Evolutionary conservation across 2,797 vertebrate species (phyloP), one percentile per base, ranked within the genome.

Genomic region (Tolypeutes matacus): DNA sequence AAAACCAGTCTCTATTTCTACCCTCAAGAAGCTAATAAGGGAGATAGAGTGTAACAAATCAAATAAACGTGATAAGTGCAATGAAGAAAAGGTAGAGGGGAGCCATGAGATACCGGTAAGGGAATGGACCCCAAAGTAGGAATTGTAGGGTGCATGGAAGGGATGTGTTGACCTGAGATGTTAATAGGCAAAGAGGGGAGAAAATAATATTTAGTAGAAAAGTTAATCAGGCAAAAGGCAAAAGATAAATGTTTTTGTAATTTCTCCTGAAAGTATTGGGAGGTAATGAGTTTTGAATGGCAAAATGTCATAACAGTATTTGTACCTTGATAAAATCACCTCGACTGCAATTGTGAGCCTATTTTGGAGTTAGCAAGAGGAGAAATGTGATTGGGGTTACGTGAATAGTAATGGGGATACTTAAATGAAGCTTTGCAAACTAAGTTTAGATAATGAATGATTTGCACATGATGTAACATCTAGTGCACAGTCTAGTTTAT

Each of bases 231-330:
- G 6, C 1, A 34, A 49, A 72, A 67, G 7, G 13, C 34, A 93
- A 91, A 29, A 64, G 3, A 15, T 49, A 88, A 62, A 53, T 10
- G 29, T 31, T 62, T 75, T 76, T 29, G 12, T 31, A 77, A 92
- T 95, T 87, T 81, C 17, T 80, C 27, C 39, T 49, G 49, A 89
- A 8, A 21, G 34, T 83, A 39, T 94, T 82, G 56, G 23, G 75
- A 39, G 1, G 65, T 46, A 29, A 70, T 90, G 25, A n/a, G 56
- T 69, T 93, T 93, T 88, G 58, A 83, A 56, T 80, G 21, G 3
- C 3, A 3, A 78, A 64, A 6, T 75, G 31, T 69, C 36, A 21
- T 53, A 77, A 75, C 2, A 39, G 51, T 60, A 6, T 65, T 70
- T 42, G 1, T 53, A 69, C 88, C 51, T 70, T 73, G 14, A 14